Percentiles rank a stretch among this genome's conserved stretches.
phyloP scores from a whole-genome alignment of 1,140 invertebrate genomes.

The Planococcus citri region DNA sequence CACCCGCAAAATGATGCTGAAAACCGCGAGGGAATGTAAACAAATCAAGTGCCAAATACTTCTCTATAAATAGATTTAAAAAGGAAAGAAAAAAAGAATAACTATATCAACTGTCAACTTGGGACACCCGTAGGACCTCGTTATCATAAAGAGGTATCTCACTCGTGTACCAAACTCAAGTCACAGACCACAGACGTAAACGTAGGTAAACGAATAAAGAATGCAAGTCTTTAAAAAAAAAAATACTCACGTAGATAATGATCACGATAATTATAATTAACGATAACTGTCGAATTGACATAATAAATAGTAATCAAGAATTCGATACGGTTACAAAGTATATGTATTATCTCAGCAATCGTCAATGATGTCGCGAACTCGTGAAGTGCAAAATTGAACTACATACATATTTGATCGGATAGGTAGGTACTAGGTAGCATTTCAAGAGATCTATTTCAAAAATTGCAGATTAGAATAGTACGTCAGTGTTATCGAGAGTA shows the following conservation, averaged over 20 bases:
- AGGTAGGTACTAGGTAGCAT: no score
- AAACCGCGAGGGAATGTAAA: not conserved
- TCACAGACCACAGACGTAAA: no score
- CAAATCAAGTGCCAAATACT: slow-evolving; percentile 1
- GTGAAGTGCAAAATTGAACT: no score
- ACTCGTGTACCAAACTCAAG: not conserved
- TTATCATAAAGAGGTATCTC: not conserved
- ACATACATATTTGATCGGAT: no score
- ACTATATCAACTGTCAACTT: not conserved
- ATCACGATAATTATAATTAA: not conserved
- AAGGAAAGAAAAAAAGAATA: not conserved
- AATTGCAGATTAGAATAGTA: no score
- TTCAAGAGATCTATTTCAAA: no score
- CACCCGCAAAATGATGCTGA: not conserved
- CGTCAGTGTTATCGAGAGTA: no score
- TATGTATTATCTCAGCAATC: no score
- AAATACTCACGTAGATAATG: not conserved
- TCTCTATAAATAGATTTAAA: not conserved
- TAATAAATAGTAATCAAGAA: not conserved
- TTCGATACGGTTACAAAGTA: not conserved
- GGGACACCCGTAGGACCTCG: not conserved
- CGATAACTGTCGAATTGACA: not conserved
- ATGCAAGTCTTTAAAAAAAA: not conserved
- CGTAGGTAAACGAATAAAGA: not conserved
- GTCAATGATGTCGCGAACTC: no score